Evolutionary conservation across 1,140 invertebrate species (phyloP).

Genomic region (Planococcus citri): DNA sequence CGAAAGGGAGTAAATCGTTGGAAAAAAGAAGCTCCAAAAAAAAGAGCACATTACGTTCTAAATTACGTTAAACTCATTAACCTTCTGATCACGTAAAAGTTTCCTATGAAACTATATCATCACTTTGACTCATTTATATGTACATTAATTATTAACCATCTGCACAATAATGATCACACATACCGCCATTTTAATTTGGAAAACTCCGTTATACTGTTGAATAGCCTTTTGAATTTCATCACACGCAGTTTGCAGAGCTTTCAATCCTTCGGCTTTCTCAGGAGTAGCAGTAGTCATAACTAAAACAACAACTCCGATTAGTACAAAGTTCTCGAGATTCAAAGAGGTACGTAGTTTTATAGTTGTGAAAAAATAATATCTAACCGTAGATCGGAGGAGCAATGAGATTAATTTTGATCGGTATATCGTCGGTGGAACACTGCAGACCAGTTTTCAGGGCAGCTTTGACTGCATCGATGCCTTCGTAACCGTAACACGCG

Average conservation of each 20-base stretch:
- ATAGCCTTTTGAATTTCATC: conserved; percentile 79
- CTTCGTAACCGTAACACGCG: conserved; percentile 96
- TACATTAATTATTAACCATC: too few relatives aligned
- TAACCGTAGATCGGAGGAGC: conserved; percentile 91
- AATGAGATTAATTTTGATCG: conserved; percentile 97
- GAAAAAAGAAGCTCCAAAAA: too few relatives aligned
- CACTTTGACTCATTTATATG: not conserved
- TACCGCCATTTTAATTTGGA: conserved; percentile 89
- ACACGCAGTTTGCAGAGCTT: conserved; percentile 76
- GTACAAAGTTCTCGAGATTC: not conserved
- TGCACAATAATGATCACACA: conserved; percentile 31
- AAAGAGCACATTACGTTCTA: too few relatives aligned
- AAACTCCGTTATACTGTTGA: conserved; percentile 71
- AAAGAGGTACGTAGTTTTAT: too few relatives aligned
- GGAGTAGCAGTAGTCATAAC: conserved; percentile 97
- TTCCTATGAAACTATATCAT: too few relatives aligned
- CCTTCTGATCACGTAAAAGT: too few relatives aligned
- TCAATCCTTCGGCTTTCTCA: conserved; percentile 85
- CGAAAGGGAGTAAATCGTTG: too few relatives aligned
- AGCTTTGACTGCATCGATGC: conserved; percentile 95
- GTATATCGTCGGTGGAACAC: conserved; percentile 81
- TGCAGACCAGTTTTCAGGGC: conserved; percentile 86
- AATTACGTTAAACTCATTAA: too few relatives aligned
- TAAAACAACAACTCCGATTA: conserved; percentile 37
- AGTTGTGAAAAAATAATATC: not conserved